Evolutionary conservation across 2,797 vertebrate species (phyloP), one percentile per base, ranked within the genome.

Genomic region (Malacoctenus gilli): DNA sequence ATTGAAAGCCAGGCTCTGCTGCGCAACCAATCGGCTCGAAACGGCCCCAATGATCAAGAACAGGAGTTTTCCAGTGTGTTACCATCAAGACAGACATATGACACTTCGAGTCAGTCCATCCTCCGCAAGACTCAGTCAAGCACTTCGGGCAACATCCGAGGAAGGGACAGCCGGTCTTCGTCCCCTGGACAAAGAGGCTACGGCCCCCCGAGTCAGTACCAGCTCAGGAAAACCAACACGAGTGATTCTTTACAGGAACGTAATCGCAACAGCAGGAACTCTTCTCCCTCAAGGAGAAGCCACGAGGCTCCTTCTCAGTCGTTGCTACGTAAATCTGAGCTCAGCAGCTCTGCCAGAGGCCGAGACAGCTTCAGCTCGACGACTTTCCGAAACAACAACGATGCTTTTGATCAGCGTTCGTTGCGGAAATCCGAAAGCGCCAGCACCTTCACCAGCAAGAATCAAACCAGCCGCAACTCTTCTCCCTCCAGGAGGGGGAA

Each of bases 1-100:
- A 72, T 83, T 15, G 82, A 88, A 42, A 88, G 78, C 47, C 87
- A 90, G 54, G 76, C 85, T 42, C 34, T 82, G 20, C 58, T 89
- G 34, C 79, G 80, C 25, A 85, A 70, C 48, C 25, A 70, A 25
- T 64, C 76, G 11, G 59, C 55, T n/a, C 80, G 69, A 59, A 86
- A 83, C 12, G 58, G 53, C 63, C 23, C 56, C 12, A 76, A 70
- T 39, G 66, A 69, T 19, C 48, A 68, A 48, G 77, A 81, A 8
- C 22, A 23, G 19, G 85, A 86, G 50, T 51, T 31, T 8, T 21
- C 50, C 1, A 9, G 8, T 0, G 0, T 35, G 12, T 43, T 79
- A 60, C 55, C 66, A 2, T 22, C 72, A 31, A 79, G 75, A 54
- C 48, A 25, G 54, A 40, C 58, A 36, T 56, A 69, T 22, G 68